Evolutionary conservation across 1,140 invertebrate genomes (phyloP).

Genomic region (Orius insidiosus): DNA sequence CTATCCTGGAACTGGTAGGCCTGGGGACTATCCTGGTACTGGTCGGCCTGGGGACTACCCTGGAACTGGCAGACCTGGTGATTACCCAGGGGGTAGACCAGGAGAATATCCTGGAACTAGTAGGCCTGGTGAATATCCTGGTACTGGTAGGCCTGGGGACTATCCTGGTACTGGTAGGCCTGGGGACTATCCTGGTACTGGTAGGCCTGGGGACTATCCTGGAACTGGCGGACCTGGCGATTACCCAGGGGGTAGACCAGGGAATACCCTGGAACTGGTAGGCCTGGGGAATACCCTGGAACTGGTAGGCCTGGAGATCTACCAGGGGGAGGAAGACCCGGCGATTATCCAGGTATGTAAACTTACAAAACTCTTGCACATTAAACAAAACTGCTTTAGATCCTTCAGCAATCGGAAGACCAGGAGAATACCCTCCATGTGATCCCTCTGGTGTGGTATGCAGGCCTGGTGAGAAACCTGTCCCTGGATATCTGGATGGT

Average conservation of each 20-base stretch:
- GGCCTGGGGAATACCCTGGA: too few relatives aligned
- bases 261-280: constrained; percentile 6
- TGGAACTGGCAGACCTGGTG: constrained; percentile 6
- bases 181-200: constrained; percentile 4
- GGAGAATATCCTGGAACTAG: constrained; percentile 10
- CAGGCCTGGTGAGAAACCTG: constrained; percentile 12
- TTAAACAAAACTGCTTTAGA: too few relatives aligned
- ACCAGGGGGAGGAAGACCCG: too few relatives aligned
- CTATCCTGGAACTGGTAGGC: constrained; percentile 9
- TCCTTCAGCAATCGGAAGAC: constrained; percentile 11
- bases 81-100: constrained; percentile 11
- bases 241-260: constrained; percentile 13
- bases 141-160: constrained; percentile 12
- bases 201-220: constrained; percentile 16
- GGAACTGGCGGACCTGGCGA: constrained; percentile 5
- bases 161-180: constrained; percentile 10
- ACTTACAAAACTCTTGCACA: too few relatives aligned
- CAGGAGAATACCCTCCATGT: constrained; percentile 10
- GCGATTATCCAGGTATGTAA: too few relatives aligned
- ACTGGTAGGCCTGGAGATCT: too few relatives aligned
- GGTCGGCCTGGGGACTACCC: constrained; percentile 16
- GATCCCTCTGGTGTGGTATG: constrained; percentile 1
- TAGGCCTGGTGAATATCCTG: constrained; percentile 5
- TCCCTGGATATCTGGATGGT: constrained; percentile 15
- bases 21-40: constrained; percentile 7